Conservation (phyloP, 35 echinoderm and acorn worm genomes). For the Anneissia japonica region DNA sequence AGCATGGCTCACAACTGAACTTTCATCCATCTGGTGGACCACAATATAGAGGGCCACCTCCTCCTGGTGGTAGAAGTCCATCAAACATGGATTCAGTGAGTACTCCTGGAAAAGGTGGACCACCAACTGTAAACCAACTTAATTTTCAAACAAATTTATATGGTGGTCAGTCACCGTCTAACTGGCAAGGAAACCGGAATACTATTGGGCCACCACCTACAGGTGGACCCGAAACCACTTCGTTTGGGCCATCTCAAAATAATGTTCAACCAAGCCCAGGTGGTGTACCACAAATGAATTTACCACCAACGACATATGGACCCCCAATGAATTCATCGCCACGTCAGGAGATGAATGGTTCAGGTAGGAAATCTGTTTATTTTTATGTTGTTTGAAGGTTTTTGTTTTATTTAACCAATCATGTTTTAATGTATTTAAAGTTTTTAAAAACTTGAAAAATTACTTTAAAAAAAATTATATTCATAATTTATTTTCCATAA, state of each 20-base stretch:
- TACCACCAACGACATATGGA: neutral
- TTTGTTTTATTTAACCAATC: too few species aligned
- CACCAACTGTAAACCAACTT: neutral
- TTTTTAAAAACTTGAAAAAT: too few species aligned
- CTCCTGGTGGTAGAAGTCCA: neutral
- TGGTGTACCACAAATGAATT: neutral
- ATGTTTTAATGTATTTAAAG: too few species aligned
- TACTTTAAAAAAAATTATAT: too few species aligned
- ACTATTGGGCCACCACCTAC: neutral
- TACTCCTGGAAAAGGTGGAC: too few species aligned
- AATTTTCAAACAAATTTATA: neutral
- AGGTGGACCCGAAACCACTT: neutral
- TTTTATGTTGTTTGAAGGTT: too few species aligned
- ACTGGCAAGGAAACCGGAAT: neutral
- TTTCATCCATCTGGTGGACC: neutral
- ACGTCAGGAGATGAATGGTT: neutral
- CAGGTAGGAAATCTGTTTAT: neutral
- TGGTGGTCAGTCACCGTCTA: neutral
- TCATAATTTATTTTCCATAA: too few species aligned
- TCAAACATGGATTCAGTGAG: neutral
- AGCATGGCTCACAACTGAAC: neutral
- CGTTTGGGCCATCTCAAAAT: neutral
- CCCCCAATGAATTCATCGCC: neutral
- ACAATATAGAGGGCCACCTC: neutral
- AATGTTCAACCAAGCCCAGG: neutral